Percentiles rank a stretch among this genome's conserved stretches.
phyloP scores from a whole-genome alignment of 2,113 vertebrate genomes.

The Marcusenius ussheri region DNA sequence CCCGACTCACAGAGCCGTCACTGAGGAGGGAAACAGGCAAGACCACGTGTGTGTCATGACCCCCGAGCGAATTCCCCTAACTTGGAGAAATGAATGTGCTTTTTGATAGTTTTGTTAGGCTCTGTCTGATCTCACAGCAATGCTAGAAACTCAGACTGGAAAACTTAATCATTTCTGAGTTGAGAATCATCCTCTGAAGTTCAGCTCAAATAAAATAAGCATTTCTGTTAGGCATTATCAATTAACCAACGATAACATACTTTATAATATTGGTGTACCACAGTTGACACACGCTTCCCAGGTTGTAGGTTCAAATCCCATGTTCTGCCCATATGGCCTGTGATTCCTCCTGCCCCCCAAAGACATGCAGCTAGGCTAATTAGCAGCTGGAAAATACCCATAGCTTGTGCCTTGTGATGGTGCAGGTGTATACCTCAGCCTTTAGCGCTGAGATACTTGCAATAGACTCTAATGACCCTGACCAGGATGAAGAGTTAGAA shows the following conservation, averaged over 20 bases:
- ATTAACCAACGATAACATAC: background rate
- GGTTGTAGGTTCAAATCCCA: background rate
- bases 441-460: background rate
- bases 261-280: background rate
- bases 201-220: background rate
- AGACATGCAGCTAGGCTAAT: background rate
- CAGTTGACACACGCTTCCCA: background rate
- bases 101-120: background rate
- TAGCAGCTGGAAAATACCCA: background rate
- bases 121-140: background rate
- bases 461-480: background rate
- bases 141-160: background rate
- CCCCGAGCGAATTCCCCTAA: background rate
- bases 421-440: background rate
- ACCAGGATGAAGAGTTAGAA: background rate
- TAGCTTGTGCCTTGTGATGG: background rate
- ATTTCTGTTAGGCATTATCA: background rate
- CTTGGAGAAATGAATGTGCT: background rate
- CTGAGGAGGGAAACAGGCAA: background rate
- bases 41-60: background rate
- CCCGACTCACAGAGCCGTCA: background rate
- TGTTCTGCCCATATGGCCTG: background rate
- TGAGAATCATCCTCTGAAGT: background rate
- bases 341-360: background rate
- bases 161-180: background rate